A percentile compares a stretch with the other conserved stretches of the same genome.
These are phyloP conservation scores for Metalampra italica DNA, from an alignment of 2,888 invertebrate species.

Conservation along the genomic window DNA sequence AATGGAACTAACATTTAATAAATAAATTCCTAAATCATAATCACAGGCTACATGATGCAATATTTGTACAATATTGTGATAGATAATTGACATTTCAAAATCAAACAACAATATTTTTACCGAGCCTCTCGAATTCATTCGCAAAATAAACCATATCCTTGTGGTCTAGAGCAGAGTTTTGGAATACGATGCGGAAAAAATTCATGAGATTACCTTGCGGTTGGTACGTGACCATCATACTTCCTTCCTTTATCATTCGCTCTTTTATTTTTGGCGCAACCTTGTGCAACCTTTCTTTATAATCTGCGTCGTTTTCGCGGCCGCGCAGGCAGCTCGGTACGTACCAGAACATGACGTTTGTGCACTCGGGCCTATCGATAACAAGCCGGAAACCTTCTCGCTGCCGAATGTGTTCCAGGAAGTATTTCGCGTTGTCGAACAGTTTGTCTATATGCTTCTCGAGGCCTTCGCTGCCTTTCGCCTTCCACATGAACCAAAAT, in stretches of 20 bases:
- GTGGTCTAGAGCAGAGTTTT: constrained; percentile 91
- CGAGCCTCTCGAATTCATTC: constrained; percentile 91
- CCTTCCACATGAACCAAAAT: constrained; percentile 99
- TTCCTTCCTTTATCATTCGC: constrained; percentile 95
- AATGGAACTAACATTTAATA: background rate
- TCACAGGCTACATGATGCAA: constrained; percentile 52
- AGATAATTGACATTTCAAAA: constrained; percentile 8
- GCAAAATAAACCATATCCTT: constrained; percentile 93
- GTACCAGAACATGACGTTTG: constrained; percentile 98
- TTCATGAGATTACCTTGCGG: constrained; percentile 91
- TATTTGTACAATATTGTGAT: constrained; percentile 29
- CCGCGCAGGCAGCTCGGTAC: constrained; percentile 86
- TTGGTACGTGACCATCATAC: constrained; percentile 98
- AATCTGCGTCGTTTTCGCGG: constrained; percentile 74
- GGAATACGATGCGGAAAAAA: constrained; percentile 96
- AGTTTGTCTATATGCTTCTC: constrained; percentile 88
- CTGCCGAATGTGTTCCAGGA: constrained; percentile 81
- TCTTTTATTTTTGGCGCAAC: constrained; percentile 96
- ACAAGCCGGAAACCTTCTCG: constrained; percentile 87
- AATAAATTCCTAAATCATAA: constrained; percentile 29
- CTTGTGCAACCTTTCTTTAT: constrained; percentile 82
- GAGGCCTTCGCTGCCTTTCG: constrained; percentile 89
- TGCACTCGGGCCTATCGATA: constrained; percentile 90
- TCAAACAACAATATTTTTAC: constrained; percentile 78
- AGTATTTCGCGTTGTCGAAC: constrained; percentile 86